Evolutionary conservation across 2,113 vertebrate species (phyloP).

Genomic region (Oxygymnocypris stewartii): DNA sequence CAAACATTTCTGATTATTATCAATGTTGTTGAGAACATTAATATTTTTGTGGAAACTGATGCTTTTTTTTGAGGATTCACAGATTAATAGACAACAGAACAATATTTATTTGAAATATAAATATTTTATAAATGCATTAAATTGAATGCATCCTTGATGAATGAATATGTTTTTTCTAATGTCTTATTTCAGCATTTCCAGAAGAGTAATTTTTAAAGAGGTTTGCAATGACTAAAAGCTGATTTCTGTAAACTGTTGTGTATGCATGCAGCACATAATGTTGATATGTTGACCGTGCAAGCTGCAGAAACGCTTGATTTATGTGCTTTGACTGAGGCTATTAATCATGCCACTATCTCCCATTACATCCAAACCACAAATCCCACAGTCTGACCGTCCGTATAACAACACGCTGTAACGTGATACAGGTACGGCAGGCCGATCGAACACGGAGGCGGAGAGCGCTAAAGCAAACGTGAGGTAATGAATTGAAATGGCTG

Average conservation of each 20-base stretch:
- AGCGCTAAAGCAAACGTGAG: background rate
- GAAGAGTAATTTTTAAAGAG: no score
- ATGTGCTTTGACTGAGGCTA: conserved; percentile 27
- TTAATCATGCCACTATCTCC: conserved; percentile 54
- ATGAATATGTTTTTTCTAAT: no score
- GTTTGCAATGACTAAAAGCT: background rate
- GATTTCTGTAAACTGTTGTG: background rate
- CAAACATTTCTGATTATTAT: no score
- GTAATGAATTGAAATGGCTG: background rate
- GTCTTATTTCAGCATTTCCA: no score
- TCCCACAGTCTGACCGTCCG: conserved; percentile 31
- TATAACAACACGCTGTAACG: background rate
- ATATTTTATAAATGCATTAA: no score
- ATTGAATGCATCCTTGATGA: no score
- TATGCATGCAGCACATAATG: background rate
- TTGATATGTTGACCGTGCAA: conserved; percentile 13
- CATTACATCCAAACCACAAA: conserved; percentile 43
- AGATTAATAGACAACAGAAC: no score
- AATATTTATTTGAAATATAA: background rate
- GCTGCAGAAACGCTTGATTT: conserved; percentile 29
- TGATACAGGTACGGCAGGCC: conserved; percentile 28
- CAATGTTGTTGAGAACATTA: no score
- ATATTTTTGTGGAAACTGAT: background rate
- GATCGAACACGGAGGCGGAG: background rate
- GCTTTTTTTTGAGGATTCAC: no score